Percentiles rank a stretch among this genome's conserved stretches.
Evolutionary conservation across 1,140 invertebrate species (phyloP).

Genomic region (honey bee (Apis mellifera)): DNA sequence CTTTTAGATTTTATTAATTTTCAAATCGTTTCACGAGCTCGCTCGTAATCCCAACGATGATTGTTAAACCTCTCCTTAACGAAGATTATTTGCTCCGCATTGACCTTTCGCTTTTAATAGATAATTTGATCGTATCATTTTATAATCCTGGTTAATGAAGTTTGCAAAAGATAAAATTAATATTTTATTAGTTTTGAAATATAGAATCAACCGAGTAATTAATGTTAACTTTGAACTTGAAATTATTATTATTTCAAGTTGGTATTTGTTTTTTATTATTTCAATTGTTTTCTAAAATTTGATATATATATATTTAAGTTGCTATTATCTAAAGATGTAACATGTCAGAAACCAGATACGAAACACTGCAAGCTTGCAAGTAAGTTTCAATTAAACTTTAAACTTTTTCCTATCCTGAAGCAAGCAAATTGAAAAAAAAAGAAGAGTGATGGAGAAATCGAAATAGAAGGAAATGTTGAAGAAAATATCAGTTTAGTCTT

Average conservation of each 20-base stretch:
- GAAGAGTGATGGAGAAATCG: background rate
- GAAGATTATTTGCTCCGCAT: background rate
- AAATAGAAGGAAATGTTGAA: background rate
- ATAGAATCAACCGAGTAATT: too few species aligned
- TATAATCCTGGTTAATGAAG: too few species aligned
- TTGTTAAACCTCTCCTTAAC: background rate
- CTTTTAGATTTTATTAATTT: background rate
- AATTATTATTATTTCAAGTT: background rate
- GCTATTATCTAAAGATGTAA: background rate
- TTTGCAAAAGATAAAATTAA: background rate
- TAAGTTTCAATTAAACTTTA: constrained; percentile 2
- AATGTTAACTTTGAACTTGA: too few species aligned
- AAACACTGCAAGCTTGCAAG: background rate
- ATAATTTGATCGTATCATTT: too few species aligned
- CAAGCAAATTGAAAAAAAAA: too few species aligned
- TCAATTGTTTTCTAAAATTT: background rate
- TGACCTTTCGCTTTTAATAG: background rate
- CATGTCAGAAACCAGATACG: background rate
- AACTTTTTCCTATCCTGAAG: background rate
- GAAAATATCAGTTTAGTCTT: too few species aligned
- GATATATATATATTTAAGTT: background rate
- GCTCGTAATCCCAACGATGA: background rate
- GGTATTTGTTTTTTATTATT: too few species aligned
- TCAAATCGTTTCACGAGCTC: background rate
- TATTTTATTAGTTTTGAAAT: too few species aligned